Evolutionary conservation across 2,113 vertebrate genomes (phyloP), one percentile per base, ranked within the genome.

Genomic region (Dendrocopos noguchii): DNA sequence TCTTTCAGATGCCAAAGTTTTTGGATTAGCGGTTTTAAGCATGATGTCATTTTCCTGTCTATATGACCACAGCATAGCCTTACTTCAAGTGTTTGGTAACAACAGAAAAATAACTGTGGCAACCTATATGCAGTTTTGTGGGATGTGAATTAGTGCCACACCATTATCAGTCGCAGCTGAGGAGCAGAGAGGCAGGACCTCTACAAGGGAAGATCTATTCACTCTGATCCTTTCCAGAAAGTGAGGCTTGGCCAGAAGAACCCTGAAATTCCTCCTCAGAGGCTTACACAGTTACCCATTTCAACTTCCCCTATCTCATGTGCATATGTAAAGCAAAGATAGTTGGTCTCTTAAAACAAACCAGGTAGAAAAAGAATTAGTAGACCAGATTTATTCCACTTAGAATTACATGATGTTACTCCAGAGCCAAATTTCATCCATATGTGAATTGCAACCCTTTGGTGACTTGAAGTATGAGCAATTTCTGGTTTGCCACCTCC

Each of bases 41-140:
- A 97, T 97, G 96, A 98, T 96, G 95, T 97, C 88, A 98, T 97
- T 97, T 97, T 94, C 95, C 96, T 97, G 92, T 72, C 96, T 96
- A 65, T 97, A 97, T 92, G 97, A 97, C 97, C 97, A 94, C 94
- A 97, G 93, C 80, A 86, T 46, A 90, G 90, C 83, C 66, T 94
- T 80, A 79, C 88, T 94, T 93, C 8, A 4, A 96, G 89, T 96
- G 93, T 97, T 98, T 97, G 94, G 93, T 97, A 97, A 97, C 95
- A 98, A 97, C 96, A 97, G 94, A 96, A 85, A 95, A 97, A 97
- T 97, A 97, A 96, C 97, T 92, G 91, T 97, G 95, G 97, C 97
- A 98, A 98, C 93, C 70, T 93, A 21, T 56, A 28, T 57, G 68
- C 16, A 82, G 27, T 87, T 60, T 81, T 88, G 56, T 80, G 87